A percentile compares a stretch with the other conserved stretches of the same genome.
Evolutionary conservation across 2,888 invertebrate species (phyloP).

Genomic region (Xylota sylvarum): DNA sequence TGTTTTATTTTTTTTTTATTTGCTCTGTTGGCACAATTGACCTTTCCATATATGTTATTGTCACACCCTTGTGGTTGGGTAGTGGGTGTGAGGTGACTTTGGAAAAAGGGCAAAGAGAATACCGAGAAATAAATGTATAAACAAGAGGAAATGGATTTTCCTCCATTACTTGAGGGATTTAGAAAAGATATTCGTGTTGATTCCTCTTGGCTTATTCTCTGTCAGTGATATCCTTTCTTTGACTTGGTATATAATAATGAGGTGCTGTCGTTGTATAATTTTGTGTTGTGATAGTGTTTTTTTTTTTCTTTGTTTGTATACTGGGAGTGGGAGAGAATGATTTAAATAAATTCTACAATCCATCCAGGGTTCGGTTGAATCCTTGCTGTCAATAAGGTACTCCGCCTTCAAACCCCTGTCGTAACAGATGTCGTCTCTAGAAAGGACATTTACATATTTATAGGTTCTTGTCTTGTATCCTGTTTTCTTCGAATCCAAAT

Average conservation of each 20-base stretch:
- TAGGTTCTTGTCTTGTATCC: background rate
- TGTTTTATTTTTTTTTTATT: background rate
- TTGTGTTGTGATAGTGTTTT: conserved; percentile 37
- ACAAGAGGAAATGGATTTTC: conserved; percentile 32
- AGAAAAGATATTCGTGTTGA: conserved; percentile 49
- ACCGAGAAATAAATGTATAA: background rate
- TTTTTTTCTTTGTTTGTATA: background rate
- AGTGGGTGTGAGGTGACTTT: background rate
- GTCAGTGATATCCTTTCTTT: conserved; percentile 34
- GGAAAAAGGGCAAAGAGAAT: background rate
- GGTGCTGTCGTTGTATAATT: conserved; percentile 67
- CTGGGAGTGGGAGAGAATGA: conserved; percentile 2
- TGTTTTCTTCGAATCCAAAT: background rate
- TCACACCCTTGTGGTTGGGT: background rate
- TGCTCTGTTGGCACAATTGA: conserved; percentile 7
- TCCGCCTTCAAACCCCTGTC: background rate
- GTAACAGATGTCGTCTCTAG: conserved; percentile 36
- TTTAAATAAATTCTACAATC: conserved; percentile 54
- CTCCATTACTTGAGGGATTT: conserved; percentile 64
- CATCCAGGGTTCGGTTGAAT: background rate
- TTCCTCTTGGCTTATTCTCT: conserved; percentile 43
- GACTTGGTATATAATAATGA: conserved; percentile 33
- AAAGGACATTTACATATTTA: conserved; percentile 23
- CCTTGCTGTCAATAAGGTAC: background rate
- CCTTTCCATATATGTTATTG: background rate